These are phyloP conservation scores for Hyles euphorbiae DNA, from an alignment of 1,140 invertebrate species.

Conservation along the genomic window DNA sequence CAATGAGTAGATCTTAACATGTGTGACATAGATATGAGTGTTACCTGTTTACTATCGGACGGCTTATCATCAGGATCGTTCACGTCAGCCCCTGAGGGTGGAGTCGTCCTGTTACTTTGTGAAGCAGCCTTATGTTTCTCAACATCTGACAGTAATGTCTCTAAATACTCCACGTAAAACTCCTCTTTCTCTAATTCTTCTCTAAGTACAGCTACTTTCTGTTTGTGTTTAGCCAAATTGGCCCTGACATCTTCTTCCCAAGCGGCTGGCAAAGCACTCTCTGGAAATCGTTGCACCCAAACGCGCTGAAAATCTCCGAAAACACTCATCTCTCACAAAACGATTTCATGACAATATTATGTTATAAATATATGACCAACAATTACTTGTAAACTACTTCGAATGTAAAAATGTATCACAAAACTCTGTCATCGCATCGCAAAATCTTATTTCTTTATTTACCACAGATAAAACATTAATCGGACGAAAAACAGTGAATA, in stretches of 20 bases:
- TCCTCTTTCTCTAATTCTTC: constrained; percentile 93
- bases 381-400: constrained; percentile 36
- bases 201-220: constrained; percentile 85
- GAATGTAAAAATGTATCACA: constrained; percentile 53
- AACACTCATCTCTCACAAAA: constrained; percentile 85
- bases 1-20: no score
- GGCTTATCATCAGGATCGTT: constrained; percentile 62
- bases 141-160: constrained; percentile 87
- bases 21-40: no score
- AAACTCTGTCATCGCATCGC: constrained; percentile 50
- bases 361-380: constrained; percentile 43
- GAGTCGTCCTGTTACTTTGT: constrained; percentile 50
- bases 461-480: no score
- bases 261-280: constrained; percentile 89
- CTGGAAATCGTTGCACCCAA: constrained; percentile 91
- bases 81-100: constrained; percentile 62
- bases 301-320: constrained; percentile 92
- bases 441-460: constrained; percentile 22
- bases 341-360: constrained; percentile 73
- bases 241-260: constrained; percentile 94
- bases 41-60: constrained; percentile 71
- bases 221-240: constrained; percentile 91
- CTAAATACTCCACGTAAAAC: constrained; percentile 92
- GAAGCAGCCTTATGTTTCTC: constrained; percentile 81
- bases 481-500: no score